A percentile compares a stretch with the other conserved stretches of the same genome.
Conservation (phyloP, 1,140 invertebrate genomes). For the Scylla paramamosain region DNA sequence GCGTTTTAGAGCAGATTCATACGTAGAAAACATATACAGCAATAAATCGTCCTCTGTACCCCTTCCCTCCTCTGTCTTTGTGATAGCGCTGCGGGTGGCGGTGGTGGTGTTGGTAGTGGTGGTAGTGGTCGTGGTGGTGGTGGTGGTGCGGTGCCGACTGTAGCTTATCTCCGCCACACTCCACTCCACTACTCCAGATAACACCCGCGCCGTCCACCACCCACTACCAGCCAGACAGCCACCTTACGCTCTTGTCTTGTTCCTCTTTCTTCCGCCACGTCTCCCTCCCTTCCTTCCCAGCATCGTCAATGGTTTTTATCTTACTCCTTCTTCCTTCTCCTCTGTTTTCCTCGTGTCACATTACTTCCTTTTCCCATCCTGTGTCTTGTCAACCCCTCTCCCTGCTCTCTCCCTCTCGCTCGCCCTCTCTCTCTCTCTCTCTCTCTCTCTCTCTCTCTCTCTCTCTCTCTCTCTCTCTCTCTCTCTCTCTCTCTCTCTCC, state of each 20-base stretch:
- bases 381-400: neutral
- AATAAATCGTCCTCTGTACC: neutral
- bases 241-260: neutral
- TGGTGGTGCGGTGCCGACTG: neutral
- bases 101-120: neutral
- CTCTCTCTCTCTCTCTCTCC: slow-evolving; percentile 49
- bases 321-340: neutral
- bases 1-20: neutral
- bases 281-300: neutral
- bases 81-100: neutral
- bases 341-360: neutral
- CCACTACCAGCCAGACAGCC: neutral
- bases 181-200: slow-evolving; percentile 3
- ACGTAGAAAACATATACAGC: slow-evolving; percentile 12
- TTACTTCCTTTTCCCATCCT: neutral
- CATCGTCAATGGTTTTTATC: neutral
- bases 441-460: slow-evolving; percentile 28
- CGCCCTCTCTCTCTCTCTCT: slow-evolving; percentile 47
- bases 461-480: slow-evolving; percentile 48
- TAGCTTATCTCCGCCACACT: slow-evolving; percentile 27
- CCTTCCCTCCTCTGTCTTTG: neutral
- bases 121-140: slow-evolving; percentile 32
- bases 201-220: neutral
- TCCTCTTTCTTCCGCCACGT: no score
- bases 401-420: neutral